Percentiles rank a stretch among this genome's conserved stretches.
Evolutionary conservation across 2,888 invertebrate species (phyloP).

Genomic region (Augochlorella aurata): DNA sequence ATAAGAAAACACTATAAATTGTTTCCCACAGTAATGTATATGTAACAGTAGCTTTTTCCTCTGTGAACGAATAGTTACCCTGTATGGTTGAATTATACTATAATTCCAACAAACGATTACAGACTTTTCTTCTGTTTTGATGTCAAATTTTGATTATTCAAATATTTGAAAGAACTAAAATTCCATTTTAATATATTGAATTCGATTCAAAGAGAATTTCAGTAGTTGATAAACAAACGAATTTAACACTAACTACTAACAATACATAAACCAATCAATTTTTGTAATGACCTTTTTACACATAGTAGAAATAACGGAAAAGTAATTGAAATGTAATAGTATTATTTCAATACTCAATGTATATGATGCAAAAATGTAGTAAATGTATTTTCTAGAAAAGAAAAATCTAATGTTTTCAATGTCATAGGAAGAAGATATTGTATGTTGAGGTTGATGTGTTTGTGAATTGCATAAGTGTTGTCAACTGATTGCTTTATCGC

Average conservation of each 20-base stretch:
- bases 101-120: background rate
- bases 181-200: background rate
- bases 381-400: background rate
- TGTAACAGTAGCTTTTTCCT: slow-evolving; percentile 3
- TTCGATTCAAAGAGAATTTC: background rate
- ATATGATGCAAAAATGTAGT: slow-evolving; percentile 2
- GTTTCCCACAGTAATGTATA: background rate
- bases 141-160: background rate
- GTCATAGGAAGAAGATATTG: background rate
- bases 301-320: background rate
- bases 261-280: background rate
- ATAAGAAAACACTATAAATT: slow-evolving; percentile 6
- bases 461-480: background rate
- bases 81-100: slow-evolving; percentile 9
- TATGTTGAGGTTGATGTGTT: background rate
- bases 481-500: background rate
- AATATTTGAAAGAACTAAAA: background rate
- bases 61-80: background rate
- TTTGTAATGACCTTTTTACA: slow-evolving; percentile 21
- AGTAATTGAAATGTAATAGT: background rate
- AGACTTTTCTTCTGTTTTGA: background rate
- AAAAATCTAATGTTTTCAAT: background rate
- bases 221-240: background rate
- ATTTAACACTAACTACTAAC: slow-evolving; percentile 1
- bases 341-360: slow-evolving; percentile 8